phyloP scores from a whole-genome alignment of 2,797 vertebrate species.

The Macrochelys suwanniensis region DNA sequence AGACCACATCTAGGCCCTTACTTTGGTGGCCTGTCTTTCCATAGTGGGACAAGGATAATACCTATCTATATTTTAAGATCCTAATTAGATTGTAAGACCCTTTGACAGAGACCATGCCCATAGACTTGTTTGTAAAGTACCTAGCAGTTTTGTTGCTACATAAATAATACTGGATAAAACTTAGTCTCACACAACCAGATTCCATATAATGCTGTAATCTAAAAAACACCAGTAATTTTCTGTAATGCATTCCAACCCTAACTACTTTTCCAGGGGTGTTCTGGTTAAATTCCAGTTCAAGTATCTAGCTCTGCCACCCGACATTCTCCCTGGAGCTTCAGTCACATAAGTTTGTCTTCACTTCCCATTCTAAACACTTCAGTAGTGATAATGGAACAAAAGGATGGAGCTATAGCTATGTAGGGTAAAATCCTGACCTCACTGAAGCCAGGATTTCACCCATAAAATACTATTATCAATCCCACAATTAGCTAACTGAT shows the following conservation, averaged over 20 bases:
- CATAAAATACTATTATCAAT: not conserved
- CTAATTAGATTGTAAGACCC: rapidly evolving
- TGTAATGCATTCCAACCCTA: not conserved
- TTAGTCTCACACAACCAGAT: not conserved
- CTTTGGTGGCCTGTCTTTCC: not conserved
- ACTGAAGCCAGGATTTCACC: not conserved
- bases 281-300: not conserved
- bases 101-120: not conserved
- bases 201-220: not conserved
- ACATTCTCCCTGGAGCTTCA: not conserved
- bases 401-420: not conserved
- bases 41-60: not conserved
- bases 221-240: not conserved
- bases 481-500: not conserved
- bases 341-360: not conserved
- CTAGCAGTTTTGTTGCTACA: not conserved
- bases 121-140: rapidly evolving
- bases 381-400: rapidly evolving
- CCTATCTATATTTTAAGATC: rapidly evolving
- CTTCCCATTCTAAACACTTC: not conserved
- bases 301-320: rapidly evolving
- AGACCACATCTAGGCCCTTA: not conserved
- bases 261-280: not conserved
- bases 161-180: not conserved
- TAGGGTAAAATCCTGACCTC: not conserved